Evolutionary conservation across 2,888 invertebrate species (phyloP), one percentile per base, ranked within the genome.

Genomic region (Melikaiella ostensackeni): DNA sequence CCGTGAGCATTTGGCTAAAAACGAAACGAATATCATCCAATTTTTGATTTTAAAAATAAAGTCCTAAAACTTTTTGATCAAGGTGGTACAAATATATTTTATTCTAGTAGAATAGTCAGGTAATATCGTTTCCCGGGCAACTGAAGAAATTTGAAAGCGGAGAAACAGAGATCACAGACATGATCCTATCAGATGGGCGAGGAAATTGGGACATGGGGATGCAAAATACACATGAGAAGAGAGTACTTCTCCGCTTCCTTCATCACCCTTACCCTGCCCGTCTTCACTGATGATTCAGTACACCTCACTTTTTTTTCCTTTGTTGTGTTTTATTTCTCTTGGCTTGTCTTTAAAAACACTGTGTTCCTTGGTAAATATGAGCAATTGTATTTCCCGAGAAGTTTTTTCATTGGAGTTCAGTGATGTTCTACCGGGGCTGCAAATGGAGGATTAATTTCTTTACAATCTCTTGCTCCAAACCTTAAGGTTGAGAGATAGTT

Each of bases 371-470:
- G n/a, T 70, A 70, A 70, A 50, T 50, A 70, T 50, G 33, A 70
- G 30, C 46, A 70, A 70, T 70, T 50, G 27, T 42, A n/a, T 70
- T n/a, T 70, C 13, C n/a, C 11, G 7, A n/a, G n/a, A 19, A 3
- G 27, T 50, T 70, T 70, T 70, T 70, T 70, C 50, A 70, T 63
- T 30, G 19, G 24, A 27, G 7, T 27, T 46, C 11, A 6, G 42
- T 27, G 7, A 24, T 46, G 46, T 42, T 66, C n/a, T 19, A 50
- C 16, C 24, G 33, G n/a, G 30, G 50, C 5, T 5, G 42, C 50
- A 66, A 50, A 66, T 66, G n/a, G 19, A 66, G 19, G 50, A 24
- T 66, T 70, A 70, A 50, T 70, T 33, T 50, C 50, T 70, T 50
- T 70, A 70, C 50, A 70, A 70, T 50, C 27, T 70, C 50, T 27